Percentiles rank a stretch among this genome's conserved stretches.
Conservation (phyloP, 2,888 invertebrate genomes). For the Stenurella melanura region DNA sequence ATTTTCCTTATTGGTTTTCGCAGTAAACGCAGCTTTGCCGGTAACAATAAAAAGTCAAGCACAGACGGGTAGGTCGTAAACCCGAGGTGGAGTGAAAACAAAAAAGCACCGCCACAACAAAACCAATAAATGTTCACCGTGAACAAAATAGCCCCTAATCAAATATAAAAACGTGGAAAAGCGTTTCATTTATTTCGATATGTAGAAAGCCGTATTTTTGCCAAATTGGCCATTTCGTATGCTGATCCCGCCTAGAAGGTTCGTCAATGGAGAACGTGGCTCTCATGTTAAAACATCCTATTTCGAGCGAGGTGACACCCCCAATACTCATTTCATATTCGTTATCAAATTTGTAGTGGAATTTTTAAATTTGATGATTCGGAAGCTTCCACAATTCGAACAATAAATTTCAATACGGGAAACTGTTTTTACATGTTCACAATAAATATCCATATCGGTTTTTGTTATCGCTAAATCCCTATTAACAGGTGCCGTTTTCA, state of each 20-base stretch:
- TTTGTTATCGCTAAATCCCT: slow-evolving; percentile 47
- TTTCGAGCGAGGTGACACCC: slow-evolving; percentile 23
- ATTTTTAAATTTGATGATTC: slow-evolving; percentile 34
- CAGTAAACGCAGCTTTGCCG: not conserved
- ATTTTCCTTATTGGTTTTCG: slow-evolving; percentile 34
- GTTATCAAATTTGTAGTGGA: slow-evolving; percentile 42
- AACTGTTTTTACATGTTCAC: slow-evolving; percentile 45
- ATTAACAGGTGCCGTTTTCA: slow-evolving; percentile 53
- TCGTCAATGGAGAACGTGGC: slow-evolving; percentile 39
- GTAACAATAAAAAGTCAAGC: slow-evolving; percentile 38
- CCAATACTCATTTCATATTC: slow-evolving; percentile 29
- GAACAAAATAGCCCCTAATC: slow-evolving; percentile 41
- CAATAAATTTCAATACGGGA: slow-evolving; percentile 42
- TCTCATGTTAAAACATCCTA: slow-evolving; percentile 21
- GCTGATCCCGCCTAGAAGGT: slow-evolving; percentile 21
- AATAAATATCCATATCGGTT: slow-evolving; percentile 50
- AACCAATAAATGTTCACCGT: slow-evolving; percentile 39
- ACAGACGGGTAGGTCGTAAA: slow-evolving; percentile 39
- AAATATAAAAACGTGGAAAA: slow-evolving; percentile 41
- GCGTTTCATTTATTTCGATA: slow-evolving; percentile 41
- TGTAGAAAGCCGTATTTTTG: slow-evolving; percentile 27
- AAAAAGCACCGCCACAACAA: slow-evolving; percentile 38
- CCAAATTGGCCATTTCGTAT: slow-evolving; percentile 34
- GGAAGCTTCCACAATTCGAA: slow-evolving; percentile 37
- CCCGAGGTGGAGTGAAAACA: slow-evolving; percentile 24